These are phyloP conservation scores for Nothocercus nigrocapillus DNA, from an alignment of 2,113 vertebrate species.

Conservation along the genomic window DNA sequence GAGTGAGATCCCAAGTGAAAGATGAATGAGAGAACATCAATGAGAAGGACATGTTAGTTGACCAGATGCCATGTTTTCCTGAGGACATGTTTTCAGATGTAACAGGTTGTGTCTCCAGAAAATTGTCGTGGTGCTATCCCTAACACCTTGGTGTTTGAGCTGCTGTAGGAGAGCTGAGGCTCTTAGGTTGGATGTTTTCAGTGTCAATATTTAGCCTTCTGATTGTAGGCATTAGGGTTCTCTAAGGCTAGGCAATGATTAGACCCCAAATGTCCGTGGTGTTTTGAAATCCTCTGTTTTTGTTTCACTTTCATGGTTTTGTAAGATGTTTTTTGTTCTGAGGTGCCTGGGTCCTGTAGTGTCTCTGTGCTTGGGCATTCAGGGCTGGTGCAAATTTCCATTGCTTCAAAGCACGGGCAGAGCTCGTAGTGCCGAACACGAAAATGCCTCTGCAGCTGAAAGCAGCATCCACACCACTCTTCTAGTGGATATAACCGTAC, in stretches of 20 bases:
- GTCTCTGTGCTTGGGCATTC: rapidly evolving
- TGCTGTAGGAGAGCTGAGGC: not conserved
- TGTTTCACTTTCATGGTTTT: not conserved
- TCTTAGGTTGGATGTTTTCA: not conserved
- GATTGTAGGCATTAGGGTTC: not conserved
- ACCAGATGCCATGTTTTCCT: rapidly evolving
- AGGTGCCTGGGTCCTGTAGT: not conserved
- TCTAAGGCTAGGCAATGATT: not conserved
- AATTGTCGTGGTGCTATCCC: rapidly evolving
- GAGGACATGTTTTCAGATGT: rapidly evolving
- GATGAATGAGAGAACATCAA: not conserved
- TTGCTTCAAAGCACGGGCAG: not conserved
- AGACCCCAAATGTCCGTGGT: not conserved
- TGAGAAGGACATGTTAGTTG: not conserved
- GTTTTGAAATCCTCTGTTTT: not conserved
- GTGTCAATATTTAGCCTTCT: not conserved
- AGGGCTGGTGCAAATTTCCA: not conserved
- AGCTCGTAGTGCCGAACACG: not conserved
- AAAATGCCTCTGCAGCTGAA: rapidly evolving
- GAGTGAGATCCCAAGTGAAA: not conserved
- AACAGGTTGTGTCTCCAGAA: not conserved
- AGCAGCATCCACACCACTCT: not conserved
- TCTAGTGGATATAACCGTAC: rapidly evolving
- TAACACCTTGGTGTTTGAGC: rapidly evolving
- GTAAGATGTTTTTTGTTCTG: not conserved